phyloP scores from a whole-genome alignment of 2,113 vertebrate species.

The Datnioides undecimradiatus region DNA sequence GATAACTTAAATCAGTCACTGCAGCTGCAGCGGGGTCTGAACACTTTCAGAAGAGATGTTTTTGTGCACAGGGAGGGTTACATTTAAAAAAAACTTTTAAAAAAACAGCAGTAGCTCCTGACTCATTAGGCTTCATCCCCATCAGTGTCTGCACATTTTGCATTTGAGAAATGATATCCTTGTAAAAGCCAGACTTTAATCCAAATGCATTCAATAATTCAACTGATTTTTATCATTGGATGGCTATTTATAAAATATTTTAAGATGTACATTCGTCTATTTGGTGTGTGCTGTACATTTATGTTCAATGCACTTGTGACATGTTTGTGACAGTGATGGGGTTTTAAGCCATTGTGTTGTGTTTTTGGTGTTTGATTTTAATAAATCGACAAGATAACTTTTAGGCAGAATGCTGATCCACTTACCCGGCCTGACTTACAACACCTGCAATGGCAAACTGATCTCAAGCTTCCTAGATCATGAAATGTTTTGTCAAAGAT shows the following conservation, averaged over 20 bases:
- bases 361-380: too few species aligned
- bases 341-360: too few species aligned
- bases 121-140: neutral
- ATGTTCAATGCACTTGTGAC: neutral
- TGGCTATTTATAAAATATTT: neutral
- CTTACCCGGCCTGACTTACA: constrained; percentile 21
- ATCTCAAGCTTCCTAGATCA: constrained; percentile 33
- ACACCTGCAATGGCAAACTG: constrained; percentile 27
- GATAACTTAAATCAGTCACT: constrained; percentile 50
- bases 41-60: constrained; percentile 6
- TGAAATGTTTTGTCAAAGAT: constrained; percentile 47
- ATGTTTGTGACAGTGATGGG: too few species aligned
- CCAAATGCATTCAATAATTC: neutral
- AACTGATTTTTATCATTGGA: neutral
- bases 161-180: neutral
- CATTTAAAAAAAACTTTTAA: too few species aligned
- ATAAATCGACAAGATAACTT: neutral
- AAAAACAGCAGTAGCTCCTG: neutral
- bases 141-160: constrained; percentile 7
- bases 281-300: neutral
- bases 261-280: neutral
- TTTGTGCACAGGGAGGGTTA: neutral
- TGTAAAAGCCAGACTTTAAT: neutral
- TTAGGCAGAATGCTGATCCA: neutral
- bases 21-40: constrained; percentile 36